Evolutionary conservation across 1,140 invertebrate species (phyloP), one percentile per base, ranked within the genome.

Genomic region (Ostrea denselamellosa): DNA sequence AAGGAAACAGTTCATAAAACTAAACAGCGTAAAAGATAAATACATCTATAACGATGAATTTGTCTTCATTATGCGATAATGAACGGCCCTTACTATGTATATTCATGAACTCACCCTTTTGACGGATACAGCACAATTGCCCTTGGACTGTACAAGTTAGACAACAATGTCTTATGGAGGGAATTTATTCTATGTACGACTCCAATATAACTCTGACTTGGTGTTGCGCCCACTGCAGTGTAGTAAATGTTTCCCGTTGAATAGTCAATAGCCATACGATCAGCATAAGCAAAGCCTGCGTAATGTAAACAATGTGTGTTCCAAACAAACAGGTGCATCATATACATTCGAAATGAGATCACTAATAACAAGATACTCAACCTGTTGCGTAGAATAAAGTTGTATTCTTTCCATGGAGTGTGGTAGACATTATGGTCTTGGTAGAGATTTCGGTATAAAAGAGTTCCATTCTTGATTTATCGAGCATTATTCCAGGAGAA

Each of bases 191-290:
- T 82, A 71, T 84, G 58, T 9, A 85, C 19, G 34, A 82, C 82
- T 2, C 58, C 86, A 77, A 87, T 85, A 44, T 54, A 87, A 85
- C 86, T 85, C 0, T 44, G 34, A 10, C 44, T 34, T 28, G n/a
- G n/a, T 25, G 10, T 68, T 5, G 28, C n/a, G 34, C 17, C 19
- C 0, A 53, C 82, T 34, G 83, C 83, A 0, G 86, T 54, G 54
- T 68, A 87, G n/a, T 85, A 87, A 3, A 87, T 17, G 5, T 83
- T 68, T 54, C 86, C 86, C 52, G 86, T 83, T 8, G 86, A 87
- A 56, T 71, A 87, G 65, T 87, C 86, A 34, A 87, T 83, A 2
- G 82, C 82, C 17, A 87, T 28, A 53, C 86, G 81, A 28, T 83
- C 56, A 22, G 86, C 81, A 54, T 83, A 12, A 5, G 53, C 53